A percentile compares a stretch with the other conserved stretches of the same genome.
Conservation (phyloP, 2,113 vertebrate genomes). For the Varanus salvator region DNA sequence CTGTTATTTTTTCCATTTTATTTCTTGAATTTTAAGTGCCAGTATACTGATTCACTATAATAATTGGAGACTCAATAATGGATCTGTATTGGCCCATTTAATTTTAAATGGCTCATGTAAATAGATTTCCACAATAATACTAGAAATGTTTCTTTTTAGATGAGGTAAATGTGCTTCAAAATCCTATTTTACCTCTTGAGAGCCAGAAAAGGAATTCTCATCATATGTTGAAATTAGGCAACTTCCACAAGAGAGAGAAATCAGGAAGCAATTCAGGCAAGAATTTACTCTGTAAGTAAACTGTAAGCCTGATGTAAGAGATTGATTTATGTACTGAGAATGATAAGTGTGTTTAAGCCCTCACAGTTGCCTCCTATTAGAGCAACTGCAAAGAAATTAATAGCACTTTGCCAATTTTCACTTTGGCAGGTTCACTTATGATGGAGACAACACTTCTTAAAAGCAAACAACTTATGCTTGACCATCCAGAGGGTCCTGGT, state of each 20-base stretch:
- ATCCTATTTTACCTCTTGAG: fast-evolving
- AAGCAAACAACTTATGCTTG: constrained; percentile 80
- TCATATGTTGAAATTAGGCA: background rate
- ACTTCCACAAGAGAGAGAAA: constrained; percentile 61
- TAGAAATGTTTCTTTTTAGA: background rate
- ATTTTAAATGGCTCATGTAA: background rate
- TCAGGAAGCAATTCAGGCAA: constrained; percentile 40
- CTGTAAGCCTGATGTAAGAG: constrained; percentile 72
- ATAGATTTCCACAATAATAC: background rate
- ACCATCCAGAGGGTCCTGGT: constrained; percentile 63
- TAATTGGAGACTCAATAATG: background rate
- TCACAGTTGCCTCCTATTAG: background rate
- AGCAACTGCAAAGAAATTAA: background rate
- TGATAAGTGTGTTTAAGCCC: background rate
- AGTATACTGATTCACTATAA: background rate
- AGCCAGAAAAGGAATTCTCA: constrained; percentile 17
- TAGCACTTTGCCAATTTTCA: background rate
- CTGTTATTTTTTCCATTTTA: background rate
- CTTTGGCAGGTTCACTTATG: constrained; percentile 68
- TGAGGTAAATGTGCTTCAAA: fast-evolving
- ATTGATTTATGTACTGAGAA: constrained; percentile 14
- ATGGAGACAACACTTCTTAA: constrained; percentile 61
- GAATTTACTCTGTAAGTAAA: constrained; percentile 55
- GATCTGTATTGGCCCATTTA: background rate
- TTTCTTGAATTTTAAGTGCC: background rate